Base-by-base conservation (phyloP, 2,888 invertebrate genomes). In the Macaria liturata region DNA sequence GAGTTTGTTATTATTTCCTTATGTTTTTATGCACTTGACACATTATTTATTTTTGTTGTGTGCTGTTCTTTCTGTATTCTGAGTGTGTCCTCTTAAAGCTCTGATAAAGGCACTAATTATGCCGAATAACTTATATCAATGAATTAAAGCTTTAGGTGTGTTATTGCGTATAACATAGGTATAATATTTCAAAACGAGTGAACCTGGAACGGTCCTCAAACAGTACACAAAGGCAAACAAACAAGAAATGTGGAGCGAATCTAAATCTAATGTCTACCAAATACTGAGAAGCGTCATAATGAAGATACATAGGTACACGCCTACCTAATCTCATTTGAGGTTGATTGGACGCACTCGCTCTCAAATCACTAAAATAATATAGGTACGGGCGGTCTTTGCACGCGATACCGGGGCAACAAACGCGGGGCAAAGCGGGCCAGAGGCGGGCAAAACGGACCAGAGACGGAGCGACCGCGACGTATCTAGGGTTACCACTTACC, bases 291-390 rank as follows among this genome's bases (percentile, higher is more conserved):
- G 53, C 44, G 54, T 52, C 60, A 62, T 62, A 63, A 62, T 65
- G 54, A 59, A 63, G 61, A 62, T 57, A 65, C 57, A 61, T 57
- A 57, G 61, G 50, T 50, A 50, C 55, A 60, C 61, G 63, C 64
- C 55, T 61, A 62, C 57, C 52, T 65, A 71, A 67, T 69, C 67
- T 64, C 61, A 62, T 68, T 70, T 68, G 66, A 32, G 59, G 66
- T 58, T 58, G 68, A 72, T 70, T 68, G 68, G 68, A 68, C 63
- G 61, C 61, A 57, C 63, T 63, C 54, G 46, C 43, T 40, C 51
- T 31, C 65, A 65, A 69, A 69, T 67, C 56, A 62, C 60, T 70
- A 63, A 66, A 71, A 70, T 70, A 67, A 67, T 69, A 65, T 50
- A 50, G 9, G 49, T 30, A 44, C 30, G 46, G 45, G 48, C 57